Percentiles rank a stretch among this genome's conserved stretches.
These are phyloP conservation scores for Cossypha niveicapilla DNA, from an alignment of 2,797 vertebrate species.

Conservation along the genomic window DNA sequence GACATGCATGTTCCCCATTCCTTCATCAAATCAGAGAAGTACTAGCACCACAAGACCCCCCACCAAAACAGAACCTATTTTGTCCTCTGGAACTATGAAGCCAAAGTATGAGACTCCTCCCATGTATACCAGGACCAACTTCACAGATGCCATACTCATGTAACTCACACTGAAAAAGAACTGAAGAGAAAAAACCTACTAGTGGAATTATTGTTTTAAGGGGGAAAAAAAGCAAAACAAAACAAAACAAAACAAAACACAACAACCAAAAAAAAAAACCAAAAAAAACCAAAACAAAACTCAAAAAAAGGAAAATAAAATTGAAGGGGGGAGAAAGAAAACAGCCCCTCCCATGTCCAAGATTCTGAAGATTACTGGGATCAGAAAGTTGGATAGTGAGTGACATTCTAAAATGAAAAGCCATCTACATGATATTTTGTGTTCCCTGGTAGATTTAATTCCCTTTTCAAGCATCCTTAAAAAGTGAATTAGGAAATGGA, in stretches of 20 bases:
- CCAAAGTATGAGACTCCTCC: neutral
- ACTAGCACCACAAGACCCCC: neutral
- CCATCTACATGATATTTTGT: neutral
- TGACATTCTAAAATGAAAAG: neutral
- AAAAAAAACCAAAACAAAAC: too few relatives aligned
- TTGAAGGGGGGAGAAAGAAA: fast-evolving
- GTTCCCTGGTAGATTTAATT: neutral
- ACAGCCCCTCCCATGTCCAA: neutral
- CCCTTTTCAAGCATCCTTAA: slow-evolving; percentile 13
- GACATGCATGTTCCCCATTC: neutral
- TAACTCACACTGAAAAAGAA: neutral
- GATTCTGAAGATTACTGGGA: neutral
- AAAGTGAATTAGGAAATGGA: slow-evolving; percentile 17
- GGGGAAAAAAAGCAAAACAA: fast-evolving
- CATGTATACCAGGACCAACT: neutral
- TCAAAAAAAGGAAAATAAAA: fast-evolving
- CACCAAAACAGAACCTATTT: neutral
- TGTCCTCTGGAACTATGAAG: neutral
- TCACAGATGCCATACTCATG: neutral
- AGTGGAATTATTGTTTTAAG: neutral
- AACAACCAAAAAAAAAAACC: too few relatives aligned
- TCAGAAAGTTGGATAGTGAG: neutral
- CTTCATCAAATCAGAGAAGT: neutral
- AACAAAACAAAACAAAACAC: too few relatives aligned
- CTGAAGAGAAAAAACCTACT: neutral